Percentiles rank a stretch among this genome's conserved stretches.
phyloP scores from a whole-genome alignment of 2,797 vertebrate species.

The Rhinella marina region DNA sequence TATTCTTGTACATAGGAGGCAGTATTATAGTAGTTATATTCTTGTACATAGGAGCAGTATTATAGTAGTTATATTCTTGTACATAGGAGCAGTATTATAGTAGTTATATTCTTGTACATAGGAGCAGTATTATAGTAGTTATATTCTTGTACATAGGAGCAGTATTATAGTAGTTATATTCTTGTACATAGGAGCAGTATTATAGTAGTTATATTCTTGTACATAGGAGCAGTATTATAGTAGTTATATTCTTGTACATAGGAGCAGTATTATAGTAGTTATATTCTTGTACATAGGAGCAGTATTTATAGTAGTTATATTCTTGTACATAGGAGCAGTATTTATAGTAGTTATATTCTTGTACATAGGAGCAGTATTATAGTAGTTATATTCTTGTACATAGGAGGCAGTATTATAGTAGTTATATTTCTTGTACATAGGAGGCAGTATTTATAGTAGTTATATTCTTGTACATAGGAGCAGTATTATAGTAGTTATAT shows the following conservation, averaged over 20 bases:
- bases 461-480: too few relatives aligned
- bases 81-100: conserved; percentile 6
- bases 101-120: conserved; percentile 7
- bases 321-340: too few relatives aligned
- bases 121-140: conserved; percentile 12
- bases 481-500: too few relatives aligned
- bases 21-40: conserved; percentile 8
- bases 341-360: too few relatives aligned
- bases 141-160: conserved; percentile 2
- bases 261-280: not conserved
- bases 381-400: too few relatives aligned
- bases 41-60: not conserved
- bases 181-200: conserved; percentile 5
- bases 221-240: not conserved
- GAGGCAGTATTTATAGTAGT: too few relatives aligned
- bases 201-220: not conserved
- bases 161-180: conserved; percentile 11
- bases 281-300: not conserved
- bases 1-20: not conserved
- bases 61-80: conserved; percentile 10
- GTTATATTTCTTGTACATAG: too few relatives aligned
- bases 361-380: too few relatives aligned
- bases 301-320: too few relatives aligned
- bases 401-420: too few relatives aligned
- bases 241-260: not conserved